Percentiles rank a stretch among this genome's conserved stretches.
phyloP scores from a whole-genome alignment of 2,888 invertebrate species.

The Chloromyia formosa region DNA sequence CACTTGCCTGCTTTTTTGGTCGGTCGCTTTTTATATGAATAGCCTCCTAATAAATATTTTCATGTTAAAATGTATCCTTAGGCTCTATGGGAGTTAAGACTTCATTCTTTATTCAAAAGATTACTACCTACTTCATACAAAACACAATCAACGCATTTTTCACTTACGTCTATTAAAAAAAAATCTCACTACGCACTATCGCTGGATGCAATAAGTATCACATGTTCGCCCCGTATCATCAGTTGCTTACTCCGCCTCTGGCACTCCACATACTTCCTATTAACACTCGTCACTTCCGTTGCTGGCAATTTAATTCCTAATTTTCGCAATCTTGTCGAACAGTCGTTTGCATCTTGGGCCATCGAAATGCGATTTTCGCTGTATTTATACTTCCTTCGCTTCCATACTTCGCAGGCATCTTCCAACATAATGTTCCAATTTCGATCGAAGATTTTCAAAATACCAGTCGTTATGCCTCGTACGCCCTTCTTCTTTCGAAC shows the following conservation, averaged over 20 bases:
- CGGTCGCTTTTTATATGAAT: too few relatives aligned
- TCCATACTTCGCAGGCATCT: conserved; percentile 86
- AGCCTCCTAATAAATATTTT: too few relatives aligned
- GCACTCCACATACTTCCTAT: conserved; percentile 73
- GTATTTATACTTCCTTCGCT: conserved; percentile 66
- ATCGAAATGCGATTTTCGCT: conserved; percentile 55
- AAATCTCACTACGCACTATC: not conserved
- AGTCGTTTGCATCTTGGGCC: conserved; percentile 57
- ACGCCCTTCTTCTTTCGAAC: conserved; percentile 77
- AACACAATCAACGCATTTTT: not conserved
- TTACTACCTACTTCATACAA: not conserved
- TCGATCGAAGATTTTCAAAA: conserved; percentile 87
- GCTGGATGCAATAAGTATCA: conserved; percentile 68
- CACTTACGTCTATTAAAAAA: too few relatives aligned
- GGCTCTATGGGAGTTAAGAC: too few relatives aligned
- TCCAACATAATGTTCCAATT: conserved; percentile 90
- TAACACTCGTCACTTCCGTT: conserved; percentile 68
- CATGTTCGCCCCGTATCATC: conserved; percentile 80
- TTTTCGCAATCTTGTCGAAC: conserved; percentile 63
- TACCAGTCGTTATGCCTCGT: conserved; percentile 81
- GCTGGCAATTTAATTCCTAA: conserved; percentile 67
- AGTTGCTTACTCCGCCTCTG: conserved; percentile 74
- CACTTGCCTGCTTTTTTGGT: too few relatives aligned
- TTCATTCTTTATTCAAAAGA: too few relatives aligned
- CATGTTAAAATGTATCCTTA: too few relatives aligned